Evolutionary conservation across 2,113 vertebrate genomes (phyloP), one percentile per base, ranked within the genome.

Genomic region (Capreolus pygargus): DNA sequence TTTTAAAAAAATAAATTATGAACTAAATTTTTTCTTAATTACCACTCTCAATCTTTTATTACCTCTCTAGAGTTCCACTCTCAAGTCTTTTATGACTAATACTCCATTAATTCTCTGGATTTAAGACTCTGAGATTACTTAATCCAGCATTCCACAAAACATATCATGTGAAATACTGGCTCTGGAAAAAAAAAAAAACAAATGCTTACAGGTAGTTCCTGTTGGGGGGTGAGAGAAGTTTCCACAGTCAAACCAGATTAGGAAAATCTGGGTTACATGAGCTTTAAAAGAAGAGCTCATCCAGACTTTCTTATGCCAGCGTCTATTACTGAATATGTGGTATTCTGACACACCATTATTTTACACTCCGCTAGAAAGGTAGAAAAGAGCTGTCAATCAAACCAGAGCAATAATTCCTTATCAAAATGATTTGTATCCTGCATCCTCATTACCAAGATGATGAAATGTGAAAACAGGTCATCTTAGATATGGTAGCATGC

Each of bases 91-190:
- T 61, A 55, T 92, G 23, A 81, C 74, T 86, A 93, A 81, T 76
- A 88, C 45, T 95, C 57, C 54, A 97, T 50, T 92, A 89, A 97
- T 47, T 94, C 58, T 92, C 33, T 82, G n/a, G 7, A 88, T 90
- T 84, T 87, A 83, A 95, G 45, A 92, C 17, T 79, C 36, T 45
- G 36, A 88, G 60, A 83, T 60, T 57, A 82, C 3, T 50, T 91
- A 89, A 23, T 12, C 54, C 13, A 95, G 17, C 25, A 70, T 45
- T 82, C 33, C 14, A 5, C n/a, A 81, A 61, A 96, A 86, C 50
- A 27, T 5, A 84, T 55, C 86, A 25, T 93, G 21, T 58, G 39
- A 74, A 81, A 96, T 36, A 79, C 16, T 70, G 27, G 52, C 64
- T 93, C 50, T 58, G 30, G 91, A 74, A 78, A 74, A 67, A 61